phyloP scores from a whole-genome alignment of 2,113 vertebrate species.

The Apodemus sylvaticus region DNA sequence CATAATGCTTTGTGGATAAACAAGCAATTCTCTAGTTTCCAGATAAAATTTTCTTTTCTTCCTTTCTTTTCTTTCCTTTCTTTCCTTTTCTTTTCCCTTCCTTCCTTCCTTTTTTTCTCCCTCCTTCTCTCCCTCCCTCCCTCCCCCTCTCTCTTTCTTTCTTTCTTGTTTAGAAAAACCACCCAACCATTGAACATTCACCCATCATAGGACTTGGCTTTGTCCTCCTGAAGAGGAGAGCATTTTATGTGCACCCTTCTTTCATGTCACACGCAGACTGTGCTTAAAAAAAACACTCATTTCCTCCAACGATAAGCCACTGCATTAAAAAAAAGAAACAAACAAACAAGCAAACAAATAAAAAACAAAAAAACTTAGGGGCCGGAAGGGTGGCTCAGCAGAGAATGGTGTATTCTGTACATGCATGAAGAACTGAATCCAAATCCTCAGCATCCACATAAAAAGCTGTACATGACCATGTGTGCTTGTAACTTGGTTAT shows the following conservation, averaged over 20 bases:
- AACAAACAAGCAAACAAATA: too few species aligned
- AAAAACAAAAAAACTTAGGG: background rate
- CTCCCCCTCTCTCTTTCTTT: background rate
- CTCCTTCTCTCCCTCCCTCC: too few species aligned
- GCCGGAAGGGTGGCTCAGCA: background rate
- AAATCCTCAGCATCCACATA: background rate
- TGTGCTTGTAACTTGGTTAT: background rate
- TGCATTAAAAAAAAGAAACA: conserved; percentile 36
- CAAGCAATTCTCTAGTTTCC: background rate
- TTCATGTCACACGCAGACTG: conserved; percentile 52
- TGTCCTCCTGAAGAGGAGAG: conserved; percentile 41
- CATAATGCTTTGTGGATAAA: background rate
- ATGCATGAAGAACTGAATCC: background rate
- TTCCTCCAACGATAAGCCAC: conserved; percentile 56
- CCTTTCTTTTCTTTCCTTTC: too few species aligned
- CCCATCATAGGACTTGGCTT: conserved; percentile 43
- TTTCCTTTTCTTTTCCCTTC: too few species aligned
- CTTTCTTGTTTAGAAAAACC: background rate
- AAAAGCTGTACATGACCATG: too few species aligned
- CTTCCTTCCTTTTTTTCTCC: too few species aligned
- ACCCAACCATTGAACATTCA: conserved; percentile 37
- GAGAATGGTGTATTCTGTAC: too few species aligned
- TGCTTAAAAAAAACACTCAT: conserved; percentile 32
- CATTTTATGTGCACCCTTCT: conserved; percentile 50
- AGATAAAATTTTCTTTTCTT: background rate